A percentile compares a stretch with the other conserved stretches of the same genome.
These are phyloP conservation scores for Cisticola juncidis DNA, from an alignment of 2,113 vertebrate species.

Conservation along the genomic window DNA sequence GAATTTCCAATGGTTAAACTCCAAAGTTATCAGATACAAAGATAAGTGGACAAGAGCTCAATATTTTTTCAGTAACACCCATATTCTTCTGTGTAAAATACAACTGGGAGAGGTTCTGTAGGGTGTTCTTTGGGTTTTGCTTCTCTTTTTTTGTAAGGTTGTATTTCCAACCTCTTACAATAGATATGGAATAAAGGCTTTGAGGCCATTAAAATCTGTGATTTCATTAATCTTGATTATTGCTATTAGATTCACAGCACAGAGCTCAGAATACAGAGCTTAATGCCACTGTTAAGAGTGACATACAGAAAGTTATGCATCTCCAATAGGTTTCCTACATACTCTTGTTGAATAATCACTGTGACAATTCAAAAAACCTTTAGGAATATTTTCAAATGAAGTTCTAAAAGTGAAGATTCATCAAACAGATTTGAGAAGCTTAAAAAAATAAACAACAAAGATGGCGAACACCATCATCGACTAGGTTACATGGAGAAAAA, in stretches of 20 bases:
- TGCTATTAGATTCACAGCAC: background rate
- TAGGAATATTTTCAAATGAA: background rate
- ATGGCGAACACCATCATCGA: background rate
- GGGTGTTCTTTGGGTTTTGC: background rate
- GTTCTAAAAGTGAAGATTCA: background rate
- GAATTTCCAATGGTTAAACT: background rate
- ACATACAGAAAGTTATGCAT: background rate
- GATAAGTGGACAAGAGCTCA: background rate
- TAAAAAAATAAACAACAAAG: background rate
- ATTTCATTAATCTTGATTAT: background rate
- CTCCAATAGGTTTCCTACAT: background rate
- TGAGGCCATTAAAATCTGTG: background rate
- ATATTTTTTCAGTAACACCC: background rate
- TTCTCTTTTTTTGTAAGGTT: background rate
- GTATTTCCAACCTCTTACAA: background rate
- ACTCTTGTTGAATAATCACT: background rate
- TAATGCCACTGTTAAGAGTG: background rate
- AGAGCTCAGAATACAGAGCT: background rate
- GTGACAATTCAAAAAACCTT: background rate
- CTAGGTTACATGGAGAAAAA: background rate
- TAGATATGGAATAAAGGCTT: background rate
- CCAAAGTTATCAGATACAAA: background rate
- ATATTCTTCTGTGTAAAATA: background rate
- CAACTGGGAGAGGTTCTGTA: background rate
- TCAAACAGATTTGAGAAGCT: background rate